Conservation (phyloP, 2,113 vertebrate species). For the Phyllostomus discolor region DNA sequence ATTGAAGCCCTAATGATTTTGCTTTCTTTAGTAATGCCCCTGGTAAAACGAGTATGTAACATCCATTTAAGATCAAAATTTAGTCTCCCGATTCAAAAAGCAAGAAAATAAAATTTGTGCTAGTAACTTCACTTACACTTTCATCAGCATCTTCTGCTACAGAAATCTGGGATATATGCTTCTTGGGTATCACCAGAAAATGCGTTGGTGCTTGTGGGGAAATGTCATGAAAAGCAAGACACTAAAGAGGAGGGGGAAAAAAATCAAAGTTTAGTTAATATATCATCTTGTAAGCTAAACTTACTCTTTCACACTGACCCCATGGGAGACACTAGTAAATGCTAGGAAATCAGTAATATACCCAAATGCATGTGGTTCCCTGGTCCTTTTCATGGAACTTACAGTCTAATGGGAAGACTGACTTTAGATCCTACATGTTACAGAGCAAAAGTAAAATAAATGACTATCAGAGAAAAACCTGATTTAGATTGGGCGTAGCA, state of each 20-base stretch:
- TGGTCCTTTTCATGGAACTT: not conserved
- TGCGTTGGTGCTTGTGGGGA: slow-evolving; percentile 95
- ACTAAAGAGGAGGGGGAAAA: slow-evolving; percentile 77
- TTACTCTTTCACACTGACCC: not conserved
- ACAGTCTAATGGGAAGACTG: not conserved
- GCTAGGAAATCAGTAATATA: not conserved
- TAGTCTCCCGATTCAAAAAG: slow-evolving; percentile 7
- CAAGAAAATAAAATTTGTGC: not conserved
- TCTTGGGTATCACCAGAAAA: slow-evolving; percentile 95
- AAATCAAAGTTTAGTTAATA: slow-evolving; percentile 2
- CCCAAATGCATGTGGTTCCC: not conserved
- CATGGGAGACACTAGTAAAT: not conserved
- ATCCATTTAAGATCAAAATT: not conserved
- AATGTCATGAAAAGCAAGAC: slow-evolving; percentile 93
- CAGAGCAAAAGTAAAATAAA: not conserved
- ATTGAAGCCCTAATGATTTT: not conserved
- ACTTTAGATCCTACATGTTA: not conserved
- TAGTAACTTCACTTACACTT: slow-evolving; percentile 84
- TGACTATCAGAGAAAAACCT: not conserved
- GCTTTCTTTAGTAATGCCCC: not conserved
- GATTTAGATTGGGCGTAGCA: not conserved
- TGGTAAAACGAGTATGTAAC: not conserved
- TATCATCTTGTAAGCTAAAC: not conserved
- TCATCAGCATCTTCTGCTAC: slow-evolving; percentile 89
- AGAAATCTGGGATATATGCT: slow-evolving; percentile 90